Evolutionary conservation across 2,888 invertebrate genomes (phyloP).

Genomic region (Tenthredo mesomela): DNA sequence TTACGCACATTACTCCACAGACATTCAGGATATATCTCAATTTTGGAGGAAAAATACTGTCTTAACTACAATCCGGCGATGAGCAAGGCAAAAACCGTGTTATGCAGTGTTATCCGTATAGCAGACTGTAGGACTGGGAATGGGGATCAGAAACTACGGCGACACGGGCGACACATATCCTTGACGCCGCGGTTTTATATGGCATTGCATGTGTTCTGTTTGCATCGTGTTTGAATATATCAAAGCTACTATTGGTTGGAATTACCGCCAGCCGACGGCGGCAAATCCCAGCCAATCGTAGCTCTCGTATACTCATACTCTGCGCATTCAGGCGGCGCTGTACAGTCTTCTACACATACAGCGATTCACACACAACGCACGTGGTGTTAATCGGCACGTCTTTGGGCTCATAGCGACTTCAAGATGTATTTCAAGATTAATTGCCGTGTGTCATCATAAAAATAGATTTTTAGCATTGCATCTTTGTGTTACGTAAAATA

Average conservation of each 20-base stretch:
- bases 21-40: neutral
- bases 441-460: too few relatives aligned
- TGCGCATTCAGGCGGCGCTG: constrained; percentile 1
- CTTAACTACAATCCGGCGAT: neutral
- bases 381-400: neutral
- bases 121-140: neutral
- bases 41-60: neutral
- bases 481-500: too few relatives aligned
- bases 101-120: neutral
- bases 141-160: neutral
- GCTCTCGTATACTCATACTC: neutral
- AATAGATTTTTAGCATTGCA: too few relatives aligned
- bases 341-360: neutral
- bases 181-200: neutral
- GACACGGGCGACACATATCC: neutral
- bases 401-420: neutral
- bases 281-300: neutral
- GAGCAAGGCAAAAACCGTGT: neutral
- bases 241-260: neutral
- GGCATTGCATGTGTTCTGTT: neutral
- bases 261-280: neutral
- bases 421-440: too few relatives aligned
- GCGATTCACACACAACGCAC: neutral
- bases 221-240: neutral
- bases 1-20: neutral